Conservation (phyloP, 2,797 vertebrate species). For the Pteropus rufus region DNA sequence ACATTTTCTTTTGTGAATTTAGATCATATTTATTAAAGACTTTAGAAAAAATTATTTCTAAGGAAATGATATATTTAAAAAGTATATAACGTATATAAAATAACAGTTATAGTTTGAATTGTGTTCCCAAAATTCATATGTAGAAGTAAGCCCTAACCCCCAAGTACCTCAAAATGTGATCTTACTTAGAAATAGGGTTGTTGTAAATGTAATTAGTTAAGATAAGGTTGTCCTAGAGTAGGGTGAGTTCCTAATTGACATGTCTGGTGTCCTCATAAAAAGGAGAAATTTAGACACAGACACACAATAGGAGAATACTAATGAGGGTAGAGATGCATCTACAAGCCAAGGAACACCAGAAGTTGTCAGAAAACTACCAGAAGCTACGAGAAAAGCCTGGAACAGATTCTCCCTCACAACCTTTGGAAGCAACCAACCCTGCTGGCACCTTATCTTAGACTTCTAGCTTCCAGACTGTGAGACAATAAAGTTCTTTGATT, state of each 20-base stretch:
- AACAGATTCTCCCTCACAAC: background rate
- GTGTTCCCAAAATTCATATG: background rate
- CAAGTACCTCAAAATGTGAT: background rate
- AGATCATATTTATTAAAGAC: background rate
- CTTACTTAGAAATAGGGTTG: background rate
- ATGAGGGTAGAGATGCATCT: background rate
- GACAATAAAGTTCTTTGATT: background rate
- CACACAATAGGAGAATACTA: background rate
- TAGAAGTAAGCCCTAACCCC: background rate
- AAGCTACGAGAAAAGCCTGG: background rate
- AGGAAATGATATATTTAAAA: background rate
- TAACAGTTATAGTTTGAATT: background rate
- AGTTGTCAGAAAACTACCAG: background rate
- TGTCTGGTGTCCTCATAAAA: background rate
- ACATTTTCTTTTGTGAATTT: background rate
- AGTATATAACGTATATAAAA: background rate
- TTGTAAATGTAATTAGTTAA: background rate
- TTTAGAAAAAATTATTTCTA: slow-evolving; percentile 22
- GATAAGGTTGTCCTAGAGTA: background rate
- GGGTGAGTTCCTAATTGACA: background rate
- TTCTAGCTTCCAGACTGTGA: background rate
- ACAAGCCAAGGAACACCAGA: background rate
- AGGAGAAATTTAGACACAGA: background rate
- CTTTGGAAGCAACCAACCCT: background rate
- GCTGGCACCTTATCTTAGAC: background rate